Percentiles rank a stretch among this genome's conserved stretches.
Conservation (phyloP, 2,113 vertebrate species). For the Myotis davidii region DNA sequence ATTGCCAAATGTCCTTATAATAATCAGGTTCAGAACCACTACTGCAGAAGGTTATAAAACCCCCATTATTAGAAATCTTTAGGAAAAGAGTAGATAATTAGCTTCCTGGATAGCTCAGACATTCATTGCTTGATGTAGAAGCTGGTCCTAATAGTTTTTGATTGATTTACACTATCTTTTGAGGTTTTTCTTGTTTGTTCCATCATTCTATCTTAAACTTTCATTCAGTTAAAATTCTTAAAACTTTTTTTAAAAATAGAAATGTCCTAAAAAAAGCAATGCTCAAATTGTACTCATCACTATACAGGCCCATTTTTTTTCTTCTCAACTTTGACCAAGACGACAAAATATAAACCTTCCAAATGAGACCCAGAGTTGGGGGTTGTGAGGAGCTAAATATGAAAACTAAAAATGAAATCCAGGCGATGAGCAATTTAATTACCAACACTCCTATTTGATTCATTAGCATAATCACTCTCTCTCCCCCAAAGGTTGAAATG, state of each 20-base stretch:
- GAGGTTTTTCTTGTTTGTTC: not conserved
- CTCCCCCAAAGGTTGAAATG: not conserved
- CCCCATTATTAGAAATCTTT: not conserved
- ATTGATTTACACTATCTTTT: not conserved
- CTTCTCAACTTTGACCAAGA: conserved; percentile 9
- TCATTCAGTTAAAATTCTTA: not conserved
- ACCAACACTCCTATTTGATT: not conserved
- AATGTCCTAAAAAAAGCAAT: not conserved
- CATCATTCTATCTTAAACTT: not conserved
- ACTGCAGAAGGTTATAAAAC: not conserved
- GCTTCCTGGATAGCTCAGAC: not conserved
- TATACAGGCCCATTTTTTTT: not conserved
- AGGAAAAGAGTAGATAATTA: not conserved
- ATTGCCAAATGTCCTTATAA: not conserved
- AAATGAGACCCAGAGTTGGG: not conserved
- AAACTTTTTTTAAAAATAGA: not conserved
- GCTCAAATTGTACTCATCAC: not conserved
- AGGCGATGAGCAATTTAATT: not conserved
- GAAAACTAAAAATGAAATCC: conserved; percentile 31
- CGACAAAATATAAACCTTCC: not conserved
- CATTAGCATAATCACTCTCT: not conserved
- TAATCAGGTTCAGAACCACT: not conserved
- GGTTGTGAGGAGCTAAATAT: not conserved
- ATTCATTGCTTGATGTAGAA: not conserved
- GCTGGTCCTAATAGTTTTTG: not conserved